Evolutionary conservation across 2,888 invertebrate species (phyloP).

Genomic region (Euzophera pinguis): DNA sequence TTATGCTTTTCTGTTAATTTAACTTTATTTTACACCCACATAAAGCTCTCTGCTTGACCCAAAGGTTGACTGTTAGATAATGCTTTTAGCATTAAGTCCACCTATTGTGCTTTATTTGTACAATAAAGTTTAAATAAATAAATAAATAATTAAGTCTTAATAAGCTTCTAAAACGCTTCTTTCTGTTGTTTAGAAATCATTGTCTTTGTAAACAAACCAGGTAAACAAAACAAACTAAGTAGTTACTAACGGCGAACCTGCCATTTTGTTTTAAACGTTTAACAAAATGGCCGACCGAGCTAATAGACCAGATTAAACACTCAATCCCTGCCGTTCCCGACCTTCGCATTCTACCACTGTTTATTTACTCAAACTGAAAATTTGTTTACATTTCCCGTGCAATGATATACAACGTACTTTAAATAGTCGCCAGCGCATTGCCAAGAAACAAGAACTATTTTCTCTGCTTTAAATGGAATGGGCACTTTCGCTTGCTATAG

Average conservation of each 20-base stretch:
- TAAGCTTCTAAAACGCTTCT: no score
- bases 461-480: constrained; percentile 12
- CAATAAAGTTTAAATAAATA: no score
- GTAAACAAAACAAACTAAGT: background rate
- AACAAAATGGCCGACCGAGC: constrained; percentile 2
- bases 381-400: constrained; percentile 57
- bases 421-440: constrained; percentile 38
- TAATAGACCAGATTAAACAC: constrained; percentile 4
- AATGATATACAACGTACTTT: constrained; percentile 49
- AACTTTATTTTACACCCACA: no score
- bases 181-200: no score
- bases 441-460: constrained; percentile 45
- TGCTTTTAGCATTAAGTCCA: no score
- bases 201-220: background rate
- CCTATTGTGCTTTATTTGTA: no score
- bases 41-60: no score
- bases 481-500: background rate
- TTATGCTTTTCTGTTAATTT: no score
- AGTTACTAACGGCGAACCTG: background rate
- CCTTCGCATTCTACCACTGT: constrained; percentile 29
- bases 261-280: background rate
- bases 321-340: constrained; percentile 11
- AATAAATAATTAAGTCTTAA: no score
- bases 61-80: no score
- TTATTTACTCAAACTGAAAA: constrained; percentile 55